phyloP scores from a whole-genome alignment of 2,888 invertebrate genomes.

The Strigamia crassipes region DNA sequence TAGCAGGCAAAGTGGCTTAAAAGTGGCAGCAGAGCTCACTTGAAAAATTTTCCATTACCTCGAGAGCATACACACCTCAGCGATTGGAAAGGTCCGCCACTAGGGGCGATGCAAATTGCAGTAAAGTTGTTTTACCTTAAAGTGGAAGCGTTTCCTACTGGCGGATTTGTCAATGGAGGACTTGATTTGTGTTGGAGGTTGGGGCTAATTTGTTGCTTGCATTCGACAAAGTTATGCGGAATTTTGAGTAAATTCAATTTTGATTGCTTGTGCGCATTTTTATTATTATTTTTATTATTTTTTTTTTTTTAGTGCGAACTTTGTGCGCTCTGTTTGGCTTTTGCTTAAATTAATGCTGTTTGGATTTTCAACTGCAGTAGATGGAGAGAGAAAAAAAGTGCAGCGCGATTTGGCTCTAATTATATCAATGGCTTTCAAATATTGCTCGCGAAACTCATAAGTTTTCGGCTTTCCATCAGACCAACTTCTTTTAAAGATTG shows the following conservation, averaged over 20 bases:
- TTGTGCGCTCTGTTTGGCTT: not conserved
- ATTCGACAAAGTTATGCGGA: not conserved
- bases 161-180: not conserved
- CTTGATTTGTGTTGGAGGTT: not conserved
- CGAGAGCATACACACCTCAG: not conserved
- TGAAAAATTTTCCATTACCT: not conserved
- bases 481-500: not conserved
- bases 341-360: not conserved
- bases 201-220: not conserved
- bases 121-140: not conserved
- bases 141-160: not conserved
- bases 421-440: not conserved
- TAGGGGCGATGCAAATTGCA: not conserved
- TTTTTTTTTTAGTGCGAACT: not conserved
- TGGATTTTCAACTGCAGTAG: not conserved
- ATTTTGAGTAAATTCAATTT: not conserved
- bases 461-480: not conserved
- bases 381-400: not conserved
- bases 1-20: not conserved
- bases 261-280: not conserved
- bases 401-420: not conserved
- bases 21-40: not conserved
- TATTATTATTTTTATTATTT: not conserved
- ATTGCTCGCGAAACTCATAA: not conserved
- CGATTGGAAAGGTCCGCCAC: not conserved